phyloP scores from a whole-genome alignment of 1,140 invertebrate species.

The Phthorimaea operculella region DNA sequence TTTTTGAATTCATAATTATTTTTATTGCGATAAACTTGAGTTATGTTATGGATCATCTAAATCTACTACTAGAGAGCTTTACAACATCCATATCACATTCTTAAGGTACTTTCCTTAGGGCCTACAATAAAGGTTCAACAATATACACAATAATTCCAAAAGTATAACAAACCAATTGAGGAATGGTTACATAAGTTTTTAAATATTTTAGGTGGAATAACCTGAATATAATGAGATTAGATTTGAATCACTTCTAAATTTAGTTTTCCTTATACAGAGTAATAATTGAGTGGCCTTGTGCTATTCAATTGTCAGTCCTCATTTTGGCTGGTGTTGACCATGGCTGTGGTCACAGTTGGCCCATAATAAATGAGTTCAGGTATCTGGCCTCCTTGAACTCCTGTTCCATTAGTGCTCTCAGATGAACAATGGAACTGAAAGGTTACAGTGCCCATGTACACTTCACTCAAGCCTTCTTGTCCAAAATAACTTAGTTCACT shows the following conservation, averaged over 20 bases:
- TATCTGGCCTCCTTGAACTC: slow-evolving; percentile 94
- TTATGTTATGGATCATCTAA: slow-evolving; percentile 22
- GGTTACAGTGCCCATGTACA: slow-evolving; percentile 87
- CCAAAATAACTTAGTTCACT: slow-evolving; percentile 94
- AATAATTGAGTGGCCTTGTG: slow-evolving; percentile 37
- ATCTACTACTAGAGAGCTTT: slow-evolving; percentile 57
- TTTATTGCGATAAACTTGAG: slow-evolving; percentile 47
- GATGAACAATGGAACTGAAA: slow-evolving; percentile 96
- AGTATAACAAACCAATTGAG: slow-evolving; percentile 50
- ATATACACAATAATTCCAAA: slow-evolving; percentile 47
- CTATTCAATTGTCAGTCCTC: slow-evolving; percentile 57
- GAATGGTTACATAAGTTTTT: slow-evolving; percentile 34
- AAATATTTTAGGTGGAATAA: slow-evolving; percentile 16
- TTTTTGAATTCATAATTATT: slow-evolving; percentile 7
- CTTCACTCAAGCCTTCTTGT: slow-evolving; percentile 94
- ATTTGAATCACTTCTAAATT: background rate
- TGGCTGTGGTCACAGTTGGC: slow-evolving; percentile 68
- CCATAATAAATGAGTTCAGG: slow-evolving; percentile 95
- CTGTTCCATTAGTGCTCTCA: slow-evolving; percentile 94
- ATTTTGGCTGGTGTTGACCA: slow-evolving; percentile 38
- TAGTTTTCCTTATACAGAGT: slow-evolving; percentile 32
- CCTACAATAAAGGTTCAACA: slow-evolving; percentile 39
- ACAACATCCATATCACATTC: slow-evolving; percentile 66
- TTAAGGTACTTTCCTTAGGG: slow-evolving; percentile 39
- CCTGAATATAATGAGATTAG: background rate